Conservation (phyloP, 1,140 invertebrate species). For the Trinorchestia longiramus region DNA sequence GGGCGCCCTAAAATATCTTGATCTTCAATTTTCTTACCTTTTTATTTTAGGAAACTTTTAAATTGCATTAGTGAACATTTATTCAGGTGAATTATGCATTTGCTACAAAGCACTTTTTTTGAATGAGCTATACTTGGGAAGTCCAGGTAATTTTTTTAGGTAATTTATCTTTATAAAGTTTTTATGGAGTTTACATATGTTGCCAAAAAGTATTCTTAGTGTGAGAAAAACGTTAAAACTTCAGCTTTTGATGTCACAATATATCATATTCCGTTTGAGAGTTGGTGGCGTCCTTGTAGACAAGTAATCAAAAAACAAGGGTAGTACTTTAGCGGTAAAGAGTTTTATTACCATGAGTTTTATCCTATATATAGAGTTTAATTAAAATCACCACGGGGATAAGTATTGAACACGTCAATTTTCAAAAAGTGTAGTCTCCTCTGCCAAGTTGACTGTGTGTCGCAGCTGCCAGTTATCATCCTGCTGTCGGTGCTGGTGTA, state of each 20-base stretch:
- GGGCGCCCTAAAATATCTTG: too few species aligned
- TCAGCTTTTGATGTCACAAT: not conserved
- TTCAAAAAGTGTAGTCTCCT: too few species aligned
- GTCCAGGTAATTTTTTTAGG: too few species aligned
- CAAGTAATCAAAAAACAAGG: not conserved
- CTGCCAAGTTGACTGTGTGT: not conserved
- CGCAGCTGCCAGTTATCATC: slow-evolving; percentile 66
- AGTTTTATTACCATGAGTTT: not conserved
- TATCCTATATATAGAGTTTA: not conserved
- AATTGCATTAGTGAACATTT: too few species aligned
- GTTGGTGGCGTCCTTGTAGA: not conserved
- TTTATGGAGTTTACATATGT: too few species aligned
- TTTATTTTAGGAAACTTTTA: too few species aligned
- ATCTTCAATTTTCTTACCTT: too few species aligned
- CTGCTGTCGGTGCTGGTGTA: slow-evolving; percentile 65
- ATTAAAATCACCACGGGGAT: not conserved
- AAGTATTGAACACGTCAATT: not conserved
- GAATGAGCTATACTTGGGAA: too few species aligned
- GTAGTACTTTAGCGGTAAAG: not conserved
- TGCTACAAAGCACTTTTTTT: too few species aligned
- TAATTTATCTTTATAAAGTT: too few species aligned
- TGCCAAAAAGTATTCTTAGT: not conserved
- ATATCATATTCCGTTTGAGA: not conserved
- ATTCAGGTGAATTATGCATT: too few species aligned
- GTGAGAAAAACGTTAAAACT: not conserved